Conservation (phyloP, 2,888 invertebrate genomes). For the Orthonevra nobilis region DNA sequence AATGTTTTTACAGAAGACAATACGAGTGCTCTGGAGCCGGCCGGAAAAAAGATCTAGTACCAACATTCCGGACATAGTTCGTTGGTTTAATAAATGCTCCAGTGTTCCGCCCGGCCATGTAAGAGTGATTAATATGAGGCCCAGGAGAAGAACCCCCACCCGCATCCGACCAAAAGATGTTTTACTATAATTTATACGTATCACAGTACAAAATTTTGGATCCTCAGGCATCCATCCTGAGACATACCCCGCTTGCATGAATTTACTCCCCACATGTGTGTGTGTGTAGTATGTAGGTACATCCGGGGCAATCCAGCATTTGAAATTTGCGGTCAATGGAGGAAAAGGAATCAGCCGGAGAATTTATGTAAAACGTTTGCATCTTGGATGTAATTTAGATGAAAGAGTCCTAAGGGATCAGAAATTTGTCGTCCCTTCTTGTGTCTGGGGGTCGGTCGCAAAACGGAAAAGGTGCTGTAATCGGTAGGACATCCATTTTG, state of each 20-base stretch:
- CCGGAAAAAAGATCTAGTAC: conserved; percentile 26
- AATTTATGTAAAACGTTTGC: conserved; percentile 45
- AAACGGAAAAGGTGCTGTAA: conserved; percentile 52
- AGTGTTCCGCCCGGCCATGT: conserved; percentile 2
- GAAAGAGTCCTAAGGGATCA: conserved; percentile 30
- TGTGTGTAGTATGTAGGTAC: background rate
- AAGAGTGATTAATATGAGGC: conserved; percentile 56
- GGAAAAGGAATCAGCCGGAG: conserved; percentile 24
- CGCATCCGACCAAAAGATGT: conserved; percentile 52
- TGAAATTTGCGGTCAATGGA: conserved; percentile 31
- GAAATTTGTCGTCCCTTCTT: conserved; percentile 19
- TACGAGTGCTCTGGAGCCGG: too few species aligned
- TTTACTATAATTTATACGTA: conserved; percentile 61
- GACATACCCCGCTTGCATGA: background rate
- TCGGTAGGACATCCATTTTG: conserved; percentile 56
- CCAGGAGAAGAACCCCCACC: conserved; percentile 9
- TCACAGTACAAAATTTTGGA: conserved; percentile 37
- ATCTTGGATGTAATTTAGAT: conserved; percentile 46
- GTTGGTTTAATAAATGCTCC: conserved; percentile 35
- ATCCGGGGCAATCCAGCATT: conserved; percentile 11
- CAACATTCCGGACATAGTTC: conserved; percentile 19
- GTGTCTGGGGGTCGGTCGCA: conserved; percentile 20
- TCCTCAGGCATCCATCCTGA: conserved; percentile 44
- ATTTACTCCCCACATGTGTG: conserved; percentile 3
- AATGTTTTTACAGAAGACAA: conserved; percentile 24